Evolutionary conservation across 1,140 invertebrate species (phyloP), one percentile per base, ranked within the genome.

Genomic region (Trigoniulus corallinus): DNA sequence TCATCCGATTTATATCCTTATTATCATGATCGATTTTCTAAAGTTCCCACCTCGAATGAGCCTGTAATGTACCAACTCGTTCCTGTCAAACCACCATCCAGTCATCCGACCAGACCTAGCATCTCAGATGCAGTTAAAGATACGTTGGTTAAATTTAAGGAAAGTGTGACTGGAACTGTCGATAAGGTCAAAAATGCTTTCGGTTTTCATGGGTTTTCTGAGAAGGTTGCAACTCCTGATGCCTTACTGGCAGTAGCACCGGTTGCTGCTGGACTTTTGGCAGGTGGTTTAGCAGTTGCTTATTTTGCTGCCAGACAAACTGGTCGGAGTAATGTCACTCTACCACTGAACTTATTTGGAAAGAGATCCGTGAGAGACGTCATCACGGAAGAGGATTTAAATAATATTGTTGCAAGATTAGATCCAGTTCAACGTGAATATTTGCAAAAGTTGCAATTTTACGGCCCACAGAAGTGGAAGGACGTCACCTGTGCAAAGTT

Each of bases 381-480:
- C 3, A 41, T 50, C 15, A 51, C 42, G 2, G 50, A 51, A 37
- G 50, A 51, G 4, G 50, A 45, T n/a, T 18, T 51, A 24, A 51
- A 46, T 29, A 20, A 2, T 2, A 7, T 51, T 3, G 50, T 51
- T 2, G 46, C 23, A 22, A 24, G 44, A 20, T 37, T 51, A 26
- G 50, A 51, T 29, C 50, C 50, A 3, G 42, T 51, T 4, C 50
- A 51, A 24, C 3, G 26, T 2, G 26, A 51, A 47, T 51, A 48
- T 27, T 34, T 51, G 7, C 42, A 51, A 37, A 45, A 51, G 44
- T 18, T 51, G 43, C 50, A 51, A 34, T 26, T 12, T 3, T 51
- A 46, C 24, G 50, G 50, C 2, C 39, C 39, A 18, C 21, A 47
- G n/a, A n/a, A 43, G 20, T 51, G 50, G 50, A 51, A 47, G 50